Base-by-base conservation (phyloP, 2,113 vertebrate species). In the Pterocles orientalis region DNA sequence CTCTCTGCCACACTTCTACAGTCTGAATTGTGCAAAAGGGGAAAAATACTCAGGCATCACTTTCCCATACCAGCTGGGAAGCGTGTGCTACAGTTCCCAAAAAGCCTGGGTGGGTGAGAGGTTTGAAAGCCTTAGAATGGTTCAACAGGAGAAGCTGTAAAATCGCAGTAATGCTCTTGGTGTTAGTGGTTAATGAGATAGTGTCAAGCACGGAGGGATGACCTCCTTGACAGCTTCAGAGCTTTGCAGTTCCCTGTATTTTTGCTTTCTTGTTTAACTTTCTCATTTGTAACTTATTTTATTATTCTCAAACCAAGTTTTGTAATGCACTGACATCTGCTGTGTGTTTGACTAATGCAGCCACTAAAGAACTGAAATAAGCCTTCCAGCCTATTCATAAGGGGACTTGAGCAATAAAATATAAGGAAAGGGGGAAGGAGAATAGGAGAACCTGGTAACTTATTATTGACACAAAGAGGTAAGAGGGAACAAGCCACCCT, bases 301-400 rank as follows among this genome's bases (percentile, higher is more conserved):
- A 58, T 53, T 41, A 19, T 66, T 54, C 51, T 71, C 92, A 77
- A 77, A 65, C 48, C 86, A 97, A 95, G 81, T 90, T 96, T 88
- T 95, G 95, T 95, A 96, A 96, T 2, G 97, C 92, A 96, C 96
- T 97, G 97, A 97, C 95, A 97, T 97, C 97, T 97, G 95, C 97
- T 97, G 97, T 97, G 96, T 94, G 94, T 93, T 97, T 85, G 79
- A 80, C 96, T 81, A 83, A 91, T 21, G 33, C 78, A 95, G 69
- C 47, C 72, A 3, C 56, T 54, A 5, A 65, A 66, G 82, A 50
- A 8, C 70, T 23, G 36, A 62, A n/a, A n/a, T 2, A 4, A 82
- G 50, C 56, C 58, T 34, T 45, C 62, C 61, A 90, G 80, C 71
- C 76, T 11, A 1, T 1, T 0, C 19, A 3, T 26, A 26, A n/a